Evolutionary conservation across 2,797 vertebrate species (phyloP).

Genomic region (Chelidonichthys spinosus): DNA sequence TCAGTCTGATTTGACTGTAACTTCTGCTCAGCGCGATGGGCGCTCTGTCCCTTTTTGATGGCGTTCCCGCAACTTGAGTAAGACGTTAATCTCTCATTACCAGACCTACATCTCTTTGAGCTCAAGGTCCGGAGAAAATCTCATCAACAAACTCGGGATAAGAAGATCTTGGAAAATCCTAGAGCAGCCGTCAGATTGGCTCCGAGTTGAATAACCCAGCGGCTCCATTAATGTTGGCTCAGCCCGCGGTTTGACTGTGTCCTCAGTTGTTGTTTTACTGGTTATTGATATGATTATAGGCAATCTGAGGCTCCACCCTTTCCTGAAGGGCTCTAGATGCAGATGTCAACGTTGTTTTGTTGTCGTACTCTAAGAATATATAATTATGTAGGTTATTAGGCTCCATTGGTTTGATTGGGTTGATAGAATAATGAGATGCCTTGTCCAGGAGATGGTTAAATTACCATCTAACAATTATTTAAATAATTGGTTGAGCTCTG

Average conservation of each 20-base stretch:
- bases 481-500: too few species aligned
- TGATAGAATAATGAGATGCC: neutral
- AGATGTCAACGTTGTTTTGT: neutral
- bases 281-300: neutral
- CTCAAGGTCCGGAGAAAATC: constrained; percentile 38
- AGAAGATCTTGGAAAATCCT: constrained; percentile 43
- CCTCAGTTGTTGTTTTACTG: neutral
- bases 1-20: constrained; percentile 29
- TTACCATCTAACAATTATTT: neutral
- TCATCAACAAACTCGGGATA: constrained; percentile 39
- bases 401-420: neutral
- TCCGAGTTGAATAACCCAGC: constrained; percentile 1
- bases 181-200: constrained; percentile 2
- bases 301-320: neutral
- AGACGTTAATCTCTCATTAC: constrained; percentile 53
- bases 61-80: constrained; percentile 13
- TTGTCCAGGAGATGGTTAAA: neutral
- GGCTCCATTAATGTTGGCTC: constrained; percentile 7
- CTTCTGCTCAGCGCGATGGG: constrained; percentile 31
- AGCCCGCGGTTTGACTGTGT: neutral
- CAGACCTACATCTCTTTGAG: constrained; percentile 21
- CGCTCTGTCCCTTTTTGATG: constrained; percentile 1
- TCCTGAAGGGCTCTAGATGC: neutral
- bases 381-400: neutral
- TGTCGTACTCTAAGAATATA: neutral